A percentile compares a stretch with the other conserved stretches of the same genome.
Conservation (phyloP, 2,888 invertebrate species). For the Dermolepida albohirtum region DNA sequence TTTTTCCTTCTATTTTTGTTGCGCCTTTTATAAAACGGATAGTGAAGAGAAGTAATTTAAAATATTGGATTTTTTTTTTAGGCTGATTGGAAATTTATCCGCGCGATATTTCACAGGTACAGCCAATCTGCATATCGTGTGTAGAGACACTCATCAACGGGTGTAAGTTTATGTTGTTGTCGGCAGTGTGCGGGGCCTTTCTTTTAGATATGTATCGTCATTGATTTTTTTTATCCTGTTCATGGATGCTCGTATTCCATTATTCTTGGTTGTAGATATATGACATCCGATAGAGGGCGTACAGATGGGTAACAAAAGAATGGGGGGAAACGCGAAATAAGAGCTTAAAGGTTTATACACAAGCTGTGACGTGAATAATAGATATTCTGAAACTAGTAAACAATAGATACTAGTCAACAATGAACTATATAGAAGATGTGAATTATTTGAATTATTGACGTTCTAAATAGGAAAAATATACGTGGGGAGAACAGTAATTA, state of each 20-base stretch:
- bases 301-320: slow-evolving; percentile 4
- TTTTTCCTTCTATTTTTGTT: slow-evolving; percentile 8
- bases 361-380: slow-evolving; percentile 42
- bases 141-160: too few relatives aligned
- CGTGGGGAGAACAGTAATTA: too few relatives aligned
- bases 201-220: neutral
- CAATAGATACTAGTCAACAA: neutral
- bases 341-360: slow-evolving; percentile 39
- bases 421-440: too few relatives aligned
- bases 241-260: slow-evolving; percentile 5
- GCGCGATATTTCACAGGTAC: too few relatives aligned
- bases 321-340: slow-evolving; percentile 33
- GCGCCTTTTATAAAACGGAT: neutral
- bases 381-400: slow-evolving; percentile 3
- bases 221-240: slow-evolving; percentile 4
- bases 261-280: slow-evolving; percentile 29
- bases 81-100: too few relatives aligned
- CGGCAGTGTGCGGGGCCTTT: too few relatives aligned
- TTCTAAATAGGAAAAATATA: too few relatives aligned
- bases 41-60: too few relatives aligned
- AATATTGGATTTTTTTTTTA: too few relatives aligned
- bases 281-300: slow-evolving; percentile 43
- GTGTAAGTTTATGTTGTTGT: too few relatives aligned
- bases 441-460: too few relatives aligned
- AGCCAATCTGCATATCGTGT: too few relatives aligned